A percentile compares a stretch with the other conserved stretches of the same genome.
Evolutionary conservation across 2,113 vertebrate species (phyloP).

Genomic region (Rhipidura dahli): DNA sequence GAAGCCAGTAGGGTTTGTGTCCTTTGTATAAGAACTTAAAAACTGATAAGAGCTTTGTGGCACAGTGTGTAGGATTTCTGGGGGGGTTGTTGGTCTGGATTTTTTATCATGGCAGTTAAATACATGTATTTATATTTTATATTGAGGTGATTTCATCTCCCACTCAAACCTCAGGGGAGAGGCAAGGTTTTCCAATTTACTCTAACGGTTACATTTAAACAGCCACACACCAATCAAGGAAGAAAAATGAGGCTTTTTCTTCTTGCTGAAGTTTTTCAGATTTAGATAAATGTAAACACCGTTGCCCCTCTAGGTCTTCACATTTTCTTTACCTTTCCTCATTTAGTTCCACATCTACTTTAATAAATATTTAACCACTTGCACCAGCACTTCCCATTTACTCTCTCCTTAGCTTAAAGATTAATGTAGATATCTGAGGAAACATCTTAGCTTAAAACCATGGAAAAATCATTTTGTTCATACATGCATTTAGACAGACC

Average conservation of each 20-base stretch:
- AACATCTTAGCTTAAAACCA: background rate
- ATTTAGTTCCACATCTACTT: conserved; percentile 40
- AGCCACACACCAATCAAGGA: background rate
- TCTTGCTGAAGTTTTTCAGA: background rate
- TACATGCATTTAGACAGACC: background rate
- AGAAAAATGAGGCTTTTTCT: background rate
- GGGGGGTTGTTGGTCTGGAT: background rate
- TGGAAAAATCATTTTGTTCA: conserved; percentile 2
- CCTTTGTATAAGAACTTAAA: background rate
- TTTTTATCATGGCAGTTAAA: background rate
- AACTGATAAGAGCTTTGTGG: background rate
- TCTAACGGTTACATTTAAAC: background rate
- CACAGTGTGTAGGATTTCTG: background rate
- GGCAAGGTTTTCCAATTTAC: background rate
- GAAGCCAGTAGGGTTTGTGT: background rate
- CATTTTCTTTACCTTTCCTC: conserved; percentile 70
- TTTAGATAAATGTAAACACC: conserved; percentile 29
- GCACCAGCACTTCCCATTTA: conserved; percentile 15
- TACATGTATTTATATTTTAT: background rate
- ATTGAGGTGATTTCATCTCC: background rate
- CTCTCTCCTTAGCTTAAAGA: conserved; percentile 48
- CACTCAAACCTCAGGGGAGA: background rate
- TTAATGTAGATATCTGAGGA: conserved; percentile 30
- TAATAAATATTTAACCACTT: conserved; percentile 62
- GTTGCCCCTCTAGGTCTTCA: background rate